Conservation (phyloP, 1,140 invertebrate species). For the Drosophila pruinosa region DNA sequence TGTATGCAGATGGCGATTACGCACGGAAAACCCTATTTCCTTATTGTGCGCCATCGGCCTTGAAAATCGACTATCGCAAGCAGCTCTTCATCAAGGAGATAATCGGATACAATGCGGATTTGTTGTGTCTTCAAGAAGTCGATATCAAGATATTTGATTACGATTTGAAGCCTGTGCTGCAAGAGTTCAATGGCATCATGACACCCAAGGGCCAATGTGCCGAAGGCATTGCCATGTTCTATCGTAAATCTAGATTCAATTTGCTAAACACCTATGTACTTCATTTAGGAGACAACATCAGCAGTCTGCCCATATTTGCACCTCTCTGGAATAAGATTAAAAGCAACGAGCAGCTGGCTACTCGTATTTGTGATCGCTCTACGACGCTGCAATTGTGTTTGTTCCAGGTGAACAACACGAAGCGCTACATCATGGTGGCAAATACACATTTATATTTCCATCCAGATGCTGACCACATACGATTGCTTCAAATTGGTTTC, state of each 20-base stretch:
- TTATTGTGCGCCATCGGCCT: conserved; percentile 90
- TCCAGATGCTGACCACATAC: conserved; percentile 93
- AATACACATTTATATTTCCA: conserved; percentile 97
- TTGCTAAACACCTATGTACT: conserved; percentile 83
- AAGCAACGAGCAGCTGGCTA: conserved; percentile 85
- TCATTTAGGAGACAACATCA: conserved; percentile 85
- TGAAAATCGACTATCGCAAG: conserved; percentile 93
- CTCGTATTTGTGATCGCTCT: conserved; percentile 86
- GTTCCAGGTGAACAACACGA: conserved; percentile 85
- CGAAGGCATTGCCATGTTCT: conserved; percentile 93
- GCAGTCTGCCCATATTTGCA: conserved; percentile 84
- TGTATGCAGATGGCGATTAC: conserved; percentile 92
- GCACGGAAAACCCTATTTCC: conserved; percentile 89
- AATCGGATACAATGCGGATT: conserved; percentile 93
- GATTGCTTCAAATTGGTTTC: conserved; percentile 90
- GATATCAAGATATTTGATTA: conserved; percentile 90
- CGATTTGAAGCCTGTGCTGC: conserved; percentile 88
- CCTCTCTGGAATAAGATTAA: conserved; percentile 86
- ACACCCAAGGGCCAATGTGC: conserved; percentile 89
- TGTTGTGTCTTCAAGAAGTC: conserved; percentile 97
- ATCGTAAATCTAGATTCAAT: conserved; percentile 86
- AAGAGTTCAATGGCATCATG: conserved; percentile 86
- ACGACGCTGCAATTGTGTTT: conserved; percentile 83
- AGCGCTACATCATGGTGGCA: conserved; percentile 88
- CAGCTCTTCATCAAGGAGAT: conserved; percentile 93